Conservation (phyloP, 1,140 invertebrate genomes). For the Zaprionus kolodkinae region DNA sequence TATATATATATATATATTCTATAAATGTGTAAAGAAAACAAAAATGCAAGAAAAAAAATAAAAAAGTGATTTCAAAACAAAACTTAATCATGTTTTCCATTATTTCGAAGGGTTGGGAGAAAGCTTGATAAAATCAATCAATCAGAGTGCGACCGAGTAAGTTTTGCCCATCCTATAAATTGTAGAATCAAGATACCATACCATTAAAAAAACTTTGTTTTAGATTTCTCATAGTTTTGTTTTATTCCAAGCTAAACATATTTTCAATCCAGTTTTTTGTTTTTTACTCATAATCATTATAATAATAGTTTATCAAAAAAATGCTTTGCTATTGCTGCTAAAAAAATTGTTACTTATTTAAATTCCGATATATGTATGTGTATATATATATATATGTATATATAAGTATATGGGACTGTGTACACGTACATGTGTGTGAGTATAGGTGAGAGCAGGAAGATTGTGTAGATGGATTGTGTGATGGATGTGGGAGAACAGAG, state of each 20-base stretch:
- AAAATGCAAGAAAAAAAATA: conserved; percentile 67
- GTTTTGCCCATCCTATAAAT: not conserved
- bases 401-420: conserved; percentile 29
- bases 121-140: not conserved
- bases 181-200: not conserved
- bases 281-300: conserved; percentile 62
- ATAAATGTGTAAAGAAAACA: conserved; percentile 78
- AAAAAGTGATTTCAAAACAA: conserved; percentile 70
- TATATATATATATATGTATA: conserved; percentile 19
- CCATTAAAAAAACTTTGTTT: conserved; percentile 23
- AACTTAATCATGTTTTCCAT: not conserved
- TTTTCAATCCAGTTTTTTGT: conserved; percentile 57
- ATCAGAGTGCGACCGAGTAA: not conserved
- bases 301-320: conserved; percentile 69
- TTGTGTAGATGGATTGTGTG: conserved; percentile 9
- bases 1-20: conserved; percentile 49
- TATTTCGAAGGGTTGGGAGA: not conserved
- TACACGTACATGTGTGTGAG: conserved; percentile 2
- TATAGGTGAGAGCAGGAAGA: conserved; percentile 22
- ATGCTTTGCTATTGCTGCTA: conserved; percentile 59
- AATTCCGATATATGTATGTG: conserved; percentile 50
- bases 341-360: conserved; percentile 56
- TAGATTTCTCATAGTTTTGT: conserved; percentile 58
- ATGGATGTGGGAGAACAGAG: conserved; percentile 24
- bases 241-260: conserved; percentile 77